These are phyloP conservation scores for Probaryconus sp. DNA, from an alignment of 1,140 invertebrate species.

Conservation along the genomic window DNA sequence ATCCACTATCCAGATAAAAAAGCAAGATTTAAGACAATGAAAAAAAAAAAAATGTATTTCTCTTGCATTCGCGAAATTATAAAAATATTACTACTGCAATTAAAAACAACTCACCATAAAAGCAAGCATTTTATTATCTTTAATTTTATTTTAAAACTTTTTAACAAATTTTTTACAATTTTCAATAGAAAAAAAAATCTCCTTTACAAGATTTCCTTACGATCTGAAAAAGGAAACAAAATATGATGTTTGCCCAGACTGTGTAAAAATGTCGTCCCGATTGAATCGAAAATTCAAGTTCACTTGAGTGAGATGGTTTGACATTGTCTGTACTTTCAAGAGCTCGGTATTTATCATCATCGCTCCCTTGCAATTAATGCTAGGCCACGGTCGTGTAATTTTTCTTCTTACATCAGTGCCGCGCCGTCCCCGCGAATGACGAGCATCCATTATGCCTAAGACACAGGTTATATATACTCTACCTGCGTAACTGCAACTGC, in stretches of 20 bases:
- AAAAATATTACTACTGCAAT: no score
- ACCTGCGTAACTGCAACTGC: constrained; percentile 63
- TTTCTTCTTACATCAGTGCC: constrained; percentile 37
- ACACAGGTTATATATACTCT: constrained; percentile 56
- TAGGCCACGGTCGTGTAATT: constrained; percentile 43
- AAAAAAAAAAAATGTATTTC: constrained; percentile 15
- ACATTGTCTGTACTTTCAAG: constrained; percentile 17
- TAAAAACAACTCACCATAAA: constrained; percentile 8
- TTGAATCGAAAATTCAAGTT: constrained; percentile 5
- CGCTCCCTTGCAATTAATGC: constrained; percentile 44
- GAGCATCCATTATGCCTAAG: constrained; percentile 69
- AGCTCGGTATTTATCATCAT: constrained; percentile 15
- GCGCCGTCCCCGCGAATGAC: constrained; percentile 32
- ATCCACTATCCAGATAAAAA: constrained; percentile 30
- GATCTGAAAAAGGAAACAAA: no score
- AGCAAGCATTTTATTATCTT: no score
- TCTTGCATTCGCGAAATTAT: no score
- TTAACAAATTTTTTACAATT: no score
- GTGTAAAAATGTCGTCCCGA: no score
- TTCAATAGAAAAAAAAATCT: no score
- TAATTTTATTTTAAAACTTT: no score
- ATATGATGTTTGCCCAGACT: no score
- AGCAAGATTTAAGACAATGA: constrained; percentile 13
- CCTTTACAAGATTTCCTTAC: no score
- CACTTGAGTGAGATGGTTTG: neutral